Percentiles rank a stretch among this genome's conserved stretches.
Evolutionary conservation across 2,113 vertebrate genomes (phyloP).

Genomic region (Phalacrocorax carbo): DNA sequence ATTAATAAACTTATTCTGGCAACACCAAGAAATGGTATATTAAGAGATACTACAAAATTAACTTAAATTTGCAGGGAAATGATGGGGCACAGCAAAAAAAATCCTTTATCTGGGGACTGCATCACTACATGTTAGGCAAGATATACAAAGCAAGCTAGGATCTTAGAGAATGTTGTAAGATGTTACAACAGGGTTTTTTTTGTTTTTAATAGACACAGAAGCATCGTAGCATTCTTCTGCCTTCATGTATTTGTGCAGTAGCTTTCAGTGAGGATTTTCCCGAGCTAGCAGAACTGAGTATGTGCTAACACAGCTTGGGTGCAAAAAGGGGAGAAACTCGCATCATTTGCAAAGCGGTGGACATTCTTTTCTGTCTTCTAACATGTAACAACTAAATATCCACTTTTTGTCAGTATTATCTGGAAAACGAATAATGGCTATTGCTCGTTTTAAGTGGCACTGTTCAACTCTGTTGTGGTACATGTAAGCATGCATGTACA

Average conservation of each 20-base stretch:
- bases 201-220: background rate
- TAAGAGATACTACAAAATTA: background rate
- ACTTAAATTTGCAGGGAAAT: background rate
- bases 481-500: background rate
- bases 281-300: background rate
- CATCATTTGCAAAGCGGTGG: background rate
- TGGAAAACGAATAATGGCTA: background rate
- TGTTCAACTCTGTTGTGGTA: background rate
- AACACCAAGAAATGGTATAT: background rate
- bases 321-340: background rate
- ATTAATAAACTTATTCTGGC: slow-evolving; percentile 45
- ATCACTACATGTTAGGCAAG: background rate
- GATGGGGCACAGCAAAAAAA: background rate
- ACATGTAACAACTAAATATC: background rate
- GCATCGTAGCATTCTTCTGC: accelerated
- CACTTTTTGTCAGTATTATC: background rate
- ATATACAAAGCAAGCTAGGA: background rate
- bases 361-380: background rate
- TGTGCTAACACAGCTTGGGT: background rate
- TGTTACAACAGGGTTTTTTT: background rate
- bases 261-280: background rate
- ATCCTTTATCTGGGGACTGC: background rate
- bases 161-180: background rate
- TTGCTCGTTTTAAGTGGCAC: background rate
- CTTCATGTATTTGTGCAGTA: background rate